Evolutionary conservation across 2,797 vertebrate species (phyloP).

Genomic region (Ceyx erithaca): DNA sequence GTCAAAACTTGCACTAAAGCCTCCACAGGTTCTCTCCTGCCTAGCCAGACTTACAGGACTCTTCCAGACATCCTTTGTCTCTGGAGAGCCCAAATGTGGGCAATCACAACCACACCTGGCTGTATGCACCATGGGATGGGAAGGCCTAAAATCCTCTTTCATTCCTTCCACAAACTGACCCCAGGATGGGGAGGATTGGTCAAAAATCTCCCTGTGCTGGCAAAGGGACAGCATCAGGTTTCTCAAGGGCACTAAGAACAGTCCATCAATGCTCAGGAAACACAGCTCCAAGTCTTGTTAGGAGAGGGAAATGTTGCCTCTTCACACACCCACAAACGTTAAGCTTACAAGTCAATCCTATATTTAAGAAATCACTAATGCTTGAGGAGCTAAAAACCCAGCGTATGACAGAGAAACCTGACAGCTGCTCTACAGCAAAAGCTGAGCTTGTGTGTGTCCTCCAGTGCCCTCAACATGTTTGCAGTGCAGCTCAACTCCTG

Average conservation of each 20-base stretch:
- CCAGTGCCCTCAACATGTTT: fast-evolving
- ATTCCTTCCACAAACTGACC: not conserved
- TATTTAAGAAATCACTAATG: not conserved
- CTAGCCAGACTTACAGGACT: not conserved
- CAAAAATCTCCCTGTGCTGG: not conserved
- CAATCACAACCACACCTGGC: fast-evolving
- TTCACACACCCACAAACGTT: not conserved
- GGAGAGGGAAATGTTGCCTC: not conserved
- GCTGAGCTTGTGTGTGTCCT: not conserved
- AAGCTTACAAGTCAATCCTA: not conserved
- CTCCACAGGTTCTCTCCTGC: not conserved
- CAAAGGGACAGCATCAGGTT: not conserved
- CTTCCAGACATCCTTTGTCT: not conserved
- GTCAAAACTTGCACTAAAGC: not conserved
- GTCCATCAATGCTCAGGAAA: not conserved
- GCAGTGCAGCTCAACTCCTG: not conserved
- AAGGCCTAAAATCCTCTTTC: not conserved
- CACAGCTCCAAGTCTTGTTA: not conserved
- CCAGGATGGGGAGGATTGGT: not conserved
- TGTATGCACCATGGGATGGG: fast-evolving
- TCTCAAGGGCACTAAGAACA: too few species aligned
- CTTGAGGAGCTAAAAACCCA: not conserved
- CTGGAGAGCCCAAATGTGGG: not conserved
- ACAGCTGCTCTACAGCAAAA: not conserved
- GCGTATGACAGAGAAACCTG: not conserved